A percentile compares a stretch with the other conserved stretches of the same genome.
Conservation (phyloP, 2,888 invertebrate genomes). For the Ellobium chinense region DNA sequence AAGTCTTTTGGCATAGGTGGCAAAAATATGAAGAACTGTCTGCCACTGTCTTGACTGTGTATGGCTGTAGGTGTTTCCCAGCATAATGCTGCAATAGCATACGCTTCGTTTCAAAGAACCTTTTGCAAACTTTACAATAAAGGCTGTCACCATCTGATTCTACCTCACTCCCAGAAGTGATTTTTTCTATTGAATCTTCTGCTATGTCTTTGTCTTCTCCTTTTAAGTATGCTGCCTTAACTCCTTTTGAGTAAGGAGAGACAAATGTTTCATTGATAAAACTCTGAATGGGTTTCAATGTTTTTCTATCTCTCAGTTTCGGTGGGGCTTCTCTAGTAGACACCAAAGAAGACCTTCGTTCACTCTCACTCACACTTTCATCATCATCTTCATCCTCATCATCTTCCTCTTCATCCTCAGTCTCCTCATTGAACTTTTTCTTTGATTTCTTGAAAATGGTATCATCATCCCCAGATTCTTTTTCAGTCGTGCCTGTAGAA, state of each 20-base stretch:
- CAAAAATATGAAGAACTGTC: slow-evolving; percentile 48
- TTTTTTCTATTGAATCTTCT: neutral
- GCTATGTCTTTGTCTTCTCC: slow-evolving; percentile 2
- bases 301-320: slow-evolving; percentile 29
- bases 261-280: slow-evolving; percentile 32
- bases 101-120: slow-evolving; percentile 25
- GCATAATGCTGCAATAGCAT: slow-evolving; percentile 51
- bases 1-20: slow-evolving; percentile 51
- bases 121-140: slow-evolving; percentile 38
- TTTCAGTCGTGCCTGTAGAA: neutral
- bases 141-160: slow-evolving; percentile 39
- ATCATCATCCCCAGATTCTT: neutral
- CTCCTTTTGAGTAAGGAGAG: neutral
- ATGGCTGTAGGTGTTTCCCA: slow-evolving; percentile 49
- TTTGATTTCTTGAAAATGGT: neutral
- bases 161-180: slow-evolving; percentile 3
- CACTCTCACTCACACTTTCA: neutral
- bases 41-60: slow-evolving; percentile 42
- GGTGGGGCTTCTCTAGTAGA: slow-evolving; percentile 36
- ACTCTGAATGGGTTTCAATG: slow-evolving; percentile 37
- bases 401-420: slow-evolving; percentile 5
- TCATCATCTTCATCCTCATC: slow-evolving; percentile 7
- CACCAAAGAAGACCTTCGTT: neutral
- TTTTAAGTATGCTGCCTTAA: neutral
- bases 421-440: neutral